A percentile compares a stretch with the other conserved stretches of the same genome.
Evolutionary conservation across 2,113 vertebrate species (phyloP).

Genomic region (Epinephelus cyanopodus): DNA sequence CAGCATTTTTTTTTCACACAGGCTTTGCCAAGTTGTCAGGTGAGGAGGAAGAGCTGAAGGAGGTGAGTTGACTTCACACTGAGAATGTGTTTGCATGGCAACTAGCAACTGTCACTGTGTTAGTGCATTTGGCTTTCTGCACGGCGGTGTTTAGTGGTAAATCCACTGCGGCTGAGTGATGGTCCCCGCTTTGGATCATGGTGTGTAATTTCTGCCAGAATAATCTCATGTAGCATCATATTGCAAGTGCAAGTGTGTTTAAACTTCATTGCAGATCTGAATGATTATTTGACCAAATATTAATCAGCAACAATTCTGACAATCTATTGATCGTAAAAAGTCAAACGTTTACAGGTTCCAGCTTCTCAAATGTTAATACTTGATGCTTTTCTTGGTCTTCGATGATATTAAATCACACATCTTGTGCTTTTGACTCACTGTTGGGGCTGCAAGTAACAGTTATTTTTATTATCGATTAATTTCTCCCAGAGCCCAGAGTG

Average conservation of each 20-base stretch:
- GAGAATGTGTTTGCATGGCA: constrained; percentile 34
- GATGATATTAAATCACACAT: not conserved
- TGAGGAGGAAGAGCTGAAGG: constrained; percentile 51
- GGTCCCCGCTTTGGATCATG: not conserved
- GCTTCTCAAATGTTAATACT: not conserved
- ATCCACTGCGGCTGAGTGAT: constrained; percentile 14
- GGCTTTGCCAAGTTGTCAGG: constrained; percentile 68
- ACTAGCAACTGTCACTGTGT: constrained; percentile 7
- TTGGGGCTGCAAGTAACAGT: not conserved
- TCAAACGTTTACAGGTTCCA: not conserved
- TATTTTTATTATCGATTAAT: no score
- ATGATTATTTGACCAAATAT: not conserved
- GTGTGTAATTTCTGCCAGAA: not conserved
- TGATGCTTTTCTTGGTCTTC: not conserved
- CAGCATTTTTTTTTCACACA: constrained; percentile 15
- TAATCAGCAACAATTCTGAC: not conserved
- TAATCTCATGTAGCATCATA: not conserved
- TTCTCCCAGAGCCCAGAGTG: no score
- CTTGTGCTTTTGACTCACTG: not conserved
- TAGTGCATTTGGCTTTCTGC: not conserved
- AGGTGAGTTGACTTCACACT: constrained; percentile 54
- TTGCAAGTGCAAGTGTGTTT: not conserved
- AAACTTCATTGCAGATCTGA: constrained; percentile 10
- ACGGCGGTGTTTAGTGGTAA: constrained; percentile 3
- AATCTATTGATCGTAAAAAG: not conserved